Percentiles rank a stretch among this genome's conserved stretches.
These are phyloP conservation scores for Lycia hirtaria DNA, from an alignment of 2,888 invertebrate species.

Conservation along the genomic window DNA sequence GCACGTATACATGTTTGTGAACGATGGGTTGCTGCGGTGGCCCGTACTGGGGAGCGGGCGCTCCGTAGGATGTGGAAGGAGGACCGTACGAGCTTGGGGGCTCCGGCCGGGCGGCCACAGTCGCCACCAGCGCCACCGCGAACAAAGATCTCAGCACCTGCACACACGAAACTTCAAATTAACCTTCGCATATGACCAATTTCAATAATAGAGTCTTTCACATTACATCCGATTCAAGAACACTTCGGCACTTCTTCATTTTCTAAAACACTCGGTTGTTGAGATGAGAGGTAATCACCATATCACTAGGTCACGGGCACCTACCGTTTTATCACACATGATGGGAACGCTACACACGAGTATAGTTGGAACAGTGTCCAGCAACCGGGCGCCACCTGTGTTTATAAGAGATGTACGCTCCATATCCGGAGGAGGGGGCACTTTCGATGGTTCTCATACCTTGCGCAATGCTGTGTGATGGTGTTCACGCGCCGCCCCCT, in stretches of 20 bases:
- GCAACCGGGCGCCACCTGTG: slow-evolving; percentile 75
- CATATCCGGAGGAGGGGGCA: slow-evolving; percentile 81
- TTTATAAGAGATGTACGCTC: slow-evolving; percentile 81
- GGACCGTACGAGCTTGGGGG: slow-evolving; percentile 86
- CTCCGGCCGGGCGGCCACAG: slow-evolving; percentile 82
- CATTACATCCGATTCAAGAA: slow-evolving; percentile 5
- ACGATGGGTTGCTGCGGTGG: slow-evolving; percentile 91
- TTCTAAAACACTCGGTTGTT: slow-evolving; percentile 8
- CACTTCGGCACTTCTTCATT: slow-evolving; percentile 28
- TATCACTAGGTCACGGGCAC: slow-evolving; percentile 65
- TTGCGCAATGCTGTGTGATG: slow-evolving; percentile 76
- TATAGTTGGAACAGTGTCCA: slow-evolving; percentile 78
- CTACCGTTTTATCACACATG: slow-evolving; percentile 82
- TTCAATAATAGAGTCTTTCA: neutral
- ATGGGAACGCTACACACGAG: slow-evolving; percentile 68
- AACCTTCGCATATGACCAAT: slow-evolving; percentile 36
- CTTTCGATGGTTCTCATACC: slow-evolving; percentile 81
- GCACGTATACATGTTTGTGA: slow-evolving; percentile 96
- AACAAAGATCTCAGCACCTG: slow-evolving; percentile 79
- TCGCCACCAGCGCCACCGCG: slow-evolving; percentile 73
- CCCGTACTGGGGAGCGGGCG: slow-evolving; percentile 88
- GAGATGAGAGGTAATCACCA: slow-evolving; percentile 50
- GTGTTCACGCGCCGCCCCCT: slow-evolving; percentile 72
- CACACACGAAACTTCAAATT: slow-evolving; percentile 58
- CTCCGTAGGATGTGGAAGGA: slow-evolving; percentile 78